Evolutionary conservation across 2,888 invertebrate species (phyloP).

Genomic region (Chaetogeoica ovagalla): DNA sequence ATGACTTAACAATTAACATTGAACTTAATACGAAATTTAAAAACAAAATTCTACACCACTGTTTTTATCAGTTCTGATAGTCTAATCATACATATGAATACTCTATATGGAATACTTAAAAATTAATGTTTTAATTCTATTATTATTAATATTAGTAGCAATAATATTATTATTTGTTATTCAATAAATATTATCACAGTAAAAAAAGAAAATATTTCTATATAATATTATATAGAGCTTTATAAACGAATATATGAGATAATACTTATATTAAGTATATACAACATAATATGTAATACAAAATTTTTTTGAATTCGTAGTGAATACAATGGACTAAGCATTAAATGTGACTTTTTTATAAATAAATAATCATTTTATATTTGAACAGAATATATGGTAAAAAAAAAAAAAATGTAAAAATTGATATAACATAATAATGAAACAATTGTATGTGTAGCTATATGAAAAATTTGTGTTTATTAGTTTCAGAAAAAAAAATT

Average conservation of each 20-base stretch:
- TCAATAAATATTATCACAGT: conserved; percentile 31
- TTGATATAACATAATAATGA: no score
- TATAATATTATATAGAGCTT: background rate
- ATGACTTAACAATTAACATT: background rate
- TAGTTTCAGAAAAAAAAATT: background rate
- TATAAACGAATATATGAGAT: background rate
- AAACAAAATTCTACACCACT: background rate
- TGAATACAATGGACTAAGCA: no score
- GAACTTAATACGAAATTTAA: background rate
- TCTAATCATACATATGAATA: background rate
- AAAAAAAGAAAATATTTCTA: background rate
- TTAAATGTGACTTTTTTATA: no score
- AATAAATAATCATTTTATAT: no score
- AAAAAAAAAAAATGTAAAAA: no score
- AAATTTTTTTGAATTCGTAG: no score
- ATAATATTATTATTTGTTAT: background rate
- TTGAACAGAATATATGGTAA: no score
- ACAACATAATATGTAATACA: no score
- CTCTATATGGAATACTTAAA: background rate
- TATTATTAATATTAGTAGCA: background rate
- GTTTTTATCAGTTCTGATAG: conserved; percentile 33
- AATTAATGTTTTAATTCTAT: background rate
- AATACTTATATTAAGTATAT: background rate
- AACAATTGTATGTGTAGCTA: no score
- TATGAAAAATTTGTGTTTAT: no score